These are phyloP conservation scores for Popillia japonica DNA, from an alignment of 1,140 invertebrate species.

Conservation along the genomic window DNA sequence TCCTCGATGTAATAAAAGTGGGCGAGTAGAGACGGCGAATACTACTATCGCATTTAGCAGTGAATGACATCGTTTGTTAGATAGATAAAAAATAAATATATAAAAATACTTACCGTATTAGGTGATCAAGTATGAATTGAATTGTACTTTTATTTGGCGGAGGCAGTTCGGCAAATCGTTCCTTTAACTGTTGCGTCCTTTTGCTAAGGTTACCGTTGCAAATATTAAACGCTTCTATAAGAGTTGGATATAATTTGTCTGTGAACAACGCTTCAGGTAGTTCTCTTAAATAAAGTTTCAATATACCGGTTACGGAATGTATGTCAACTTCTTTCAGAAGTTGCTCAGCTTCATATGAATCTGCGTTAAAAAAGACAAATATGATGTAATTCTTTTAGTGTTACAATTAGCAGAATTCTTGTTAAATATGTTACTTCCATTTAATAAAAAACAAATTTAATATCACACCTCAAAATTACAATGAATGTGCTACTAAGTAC, in stretches of 20 bases:
- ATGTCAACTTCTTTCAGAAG: conserved; percentile 93
- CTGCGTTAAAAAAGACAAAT: conserved; percentile 63
- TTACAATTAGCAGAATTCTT: too few relatives aligned
- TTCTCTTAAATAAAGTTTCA: conserved; percentile 95
- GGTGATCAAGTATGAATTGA: conserved; percentile 85
- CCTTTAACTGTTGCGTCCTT: conserved; percentile 66
- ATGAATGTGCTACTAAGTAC: conserved; percentile 50
- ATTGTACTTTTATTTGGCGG: conserved; percentile 88
- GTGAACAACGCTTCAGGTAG: conserved; percentile 95
- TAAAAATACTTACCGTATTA: conserved; percentile 74
- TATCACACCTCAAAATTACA: too few relatives aligned
- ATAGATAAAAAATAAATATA: too few relatives aligned
- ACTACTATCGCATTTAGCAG: too few relatives aligned
- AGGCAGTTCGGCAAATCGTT: conserved; percentile 77
- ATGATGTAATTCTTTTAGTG: too few relatives aligned
- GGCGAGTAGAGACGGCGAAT: too few relatives aligned
- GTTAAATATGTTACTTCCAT: too few relatives aligned
- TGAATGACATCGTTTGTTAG: too few relatives aligned
- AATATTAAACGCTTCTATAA: conserved; percentile 75
- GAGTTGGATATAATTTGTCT: conserved; percentile 84
- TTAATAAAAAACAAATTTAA: too few relatives aligned
- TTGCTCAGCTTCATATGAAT: conserved; percentile 89
- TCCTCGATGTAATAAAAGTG: too few relatives aligned
- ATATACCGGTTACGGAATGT: conserved; percentile 93
- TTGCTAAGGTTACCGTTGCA: conserved; percentile 63